Evolutionary conservation across 2,113 vertebrate species (phyloP), one percentile per base, ranked within the genome.

Genomic region (Pseudopipra pipra): DNA sequence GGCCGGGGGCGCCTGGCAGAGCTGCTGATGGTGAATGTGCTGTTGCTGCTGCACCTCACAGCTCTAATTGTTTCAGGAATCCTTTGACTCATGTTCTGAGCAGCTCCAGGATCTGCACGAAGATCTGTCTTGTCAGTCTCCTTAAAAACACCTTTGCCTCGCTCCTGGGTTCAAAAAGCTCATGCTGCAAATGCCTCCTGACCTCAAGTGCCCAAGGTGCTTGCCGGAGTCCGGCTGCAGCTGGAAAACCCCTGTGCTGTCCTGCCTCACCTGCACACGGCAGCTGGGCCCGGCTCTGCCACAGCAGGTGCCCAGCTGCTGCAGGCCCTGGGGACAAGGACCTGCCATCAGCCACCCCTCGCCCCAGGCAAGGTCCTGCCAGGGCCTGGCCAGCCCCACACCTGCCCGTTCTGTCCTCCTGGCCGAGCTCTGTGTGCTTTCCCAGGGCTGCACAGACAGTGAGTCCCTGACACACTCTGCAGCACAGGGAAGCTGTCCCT

Each of bases 201-300:
- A 41, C 73, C 88, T 95, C 87, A 47, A 51, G 33, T 7, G 43
- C 90, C 93, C 89, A 70, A 67, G 67, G 17, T 49, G 44, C 80
- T 87, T 78, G 30, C 88, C 9, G 2, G 72, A 83, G 62, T 73
- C 8, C 3, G 21, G 87, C 80, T 90, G 70, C 73, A 70, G 91
- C 83, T 83, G 95, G 92, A 96, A 97, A 97, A 94, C 92, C 97
- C 97, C 97, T 92, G 33, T 3, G 93, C 5, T 82, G 75, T 37
- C 62, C 10, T 51, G 95, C 68, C 88, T 46, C 5, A 24, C 54
- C 72, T 7, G 62, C 75, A 18, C 16, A 1, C 92, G 43, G 95
- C 81, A 51, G 11, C 55, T 35, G 3, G 73, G 82, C 70, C 62
- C 16, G 77, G 81, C 78, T 43, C 73, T 55, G 47, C 85, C 70